Evolutionary conservation across 2,113 vertebrate species (phyloP), one percentile per base, ranked within the genome.

Genomic region (Nesoenas mayeri): DNA sequence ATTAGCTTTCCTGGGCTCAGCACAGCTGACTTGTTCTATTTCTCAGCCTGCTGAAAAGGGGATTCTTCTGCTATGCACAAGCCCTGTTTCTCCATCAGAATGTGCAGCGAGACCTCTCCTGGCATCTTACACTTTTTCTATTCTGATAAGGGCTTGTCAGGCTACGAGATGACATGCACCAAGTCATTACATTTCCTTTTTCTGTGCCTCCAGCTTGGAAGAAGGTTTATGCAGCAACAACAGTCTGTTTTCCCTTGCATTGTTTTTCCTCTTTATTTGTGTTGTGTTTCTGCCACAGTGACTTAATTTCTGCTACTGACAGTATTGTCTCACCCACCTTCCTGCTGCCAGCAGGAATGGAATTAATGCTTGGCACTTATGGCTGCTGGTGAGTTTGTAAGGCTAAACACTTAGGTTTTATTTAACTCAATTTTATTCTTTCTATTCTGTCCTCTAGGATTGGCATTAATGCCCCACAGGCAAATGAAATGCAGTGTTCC

Each of bases 231-330:
- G 60, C 64, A 92, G 91, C 57, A 88, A 78, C 84, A 90, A 91
- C 42, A 87, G 62, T 38, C 92, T 95, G 79, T 14, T 93, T 91
- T 89, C 2, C 83, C 89, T 93, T 86, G 77, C 82, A 90, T 85
- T 89, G 84, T 73, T 85, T 77, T 66, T 34, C 25, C 81, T 92
- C 32, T 93, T 92, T 95, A 74, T 96, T 92, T 78, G 38, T 85
- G 86, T 93, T 87, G 70, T 93, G 69, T 93, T 95, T 88, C 95
- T 97, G 93, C 92, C 93, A 94, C 82, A 90, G 92, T 80, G 96
- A 91, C 92, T 97, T 96, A 95, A 97, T 96, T 96, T 91, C 88
- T 91, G 75, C 91, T 61, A 32, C 67, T 86, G 93, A 88, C 6
- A 36, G 85, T 56, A 78, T 65, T 95, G 94, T 93, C 85, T 95